phyloP scores from a whole-genome alignment of 2,113 vertebrate species.

The Oryzias melastigma region DNA sequence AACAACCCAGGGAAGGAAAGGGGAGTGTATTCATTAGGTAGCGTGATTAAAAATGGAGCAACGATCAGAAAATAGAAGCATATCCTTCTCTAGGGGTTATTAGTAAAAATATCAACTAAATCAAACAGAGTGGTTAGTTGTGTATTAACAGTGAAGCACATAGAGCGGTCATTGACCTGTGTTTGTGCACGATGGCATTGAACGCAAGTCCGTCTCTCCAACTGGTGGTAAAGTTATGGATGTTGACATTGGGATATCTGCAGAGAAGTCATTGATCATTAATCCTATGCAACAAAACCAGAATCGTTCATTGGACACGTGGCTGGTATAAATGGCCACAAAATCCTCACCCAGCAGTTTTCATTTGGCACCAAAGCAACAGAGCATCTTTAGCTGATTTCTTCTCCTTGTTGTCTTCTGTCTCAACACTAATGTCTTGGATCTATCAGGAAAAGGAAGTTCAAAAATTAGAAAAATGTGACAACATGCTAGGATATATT shows the following conservation, averaged over 20 bases:
- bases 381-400: slow-evolving; percentile 94
- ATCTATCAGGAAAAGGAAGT: slow-evolving; percentile 75
- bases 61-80: no score
- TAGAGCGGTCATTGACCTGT: slow-evolving; percentile 81
- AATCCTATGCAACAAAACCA: slow-evolving; percentile 13
- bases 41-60: no score
- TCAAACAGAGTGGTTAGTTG: background rate
- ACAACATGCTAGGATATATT: background rate
- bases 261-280: slow-evolving; percentile 59
- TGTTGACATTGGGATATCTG: slow-evolving; percentile 93
- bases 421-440: slow-evolving; percentile 95
- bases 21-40: background rate
- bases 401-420: slow-evolving; percentile 92
- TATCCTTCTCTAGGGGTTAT: background rate
- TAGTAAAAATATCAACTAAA: background rate
- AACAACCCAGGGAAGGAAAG: slow-evolving; percentile 26
- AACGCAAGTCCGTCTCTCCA: slow-evolving; percentile 94
- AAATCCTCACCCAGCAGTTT: slow-evolving; percentile 87
- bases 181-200: slow-evolving; percentile 93
- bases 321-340: background rate
- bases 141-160: slow-evolving; percentile 13
- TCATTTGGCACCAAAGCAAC: slow-evolving; percentile 96
- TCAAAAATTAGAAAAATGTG: background rate
- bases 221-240: slow-evolving; percentile 95
- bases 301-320: background rate